Conservation (phyloP, 2,797 vertebrate genomes). For the Notolepis coatsorum region DNA sequence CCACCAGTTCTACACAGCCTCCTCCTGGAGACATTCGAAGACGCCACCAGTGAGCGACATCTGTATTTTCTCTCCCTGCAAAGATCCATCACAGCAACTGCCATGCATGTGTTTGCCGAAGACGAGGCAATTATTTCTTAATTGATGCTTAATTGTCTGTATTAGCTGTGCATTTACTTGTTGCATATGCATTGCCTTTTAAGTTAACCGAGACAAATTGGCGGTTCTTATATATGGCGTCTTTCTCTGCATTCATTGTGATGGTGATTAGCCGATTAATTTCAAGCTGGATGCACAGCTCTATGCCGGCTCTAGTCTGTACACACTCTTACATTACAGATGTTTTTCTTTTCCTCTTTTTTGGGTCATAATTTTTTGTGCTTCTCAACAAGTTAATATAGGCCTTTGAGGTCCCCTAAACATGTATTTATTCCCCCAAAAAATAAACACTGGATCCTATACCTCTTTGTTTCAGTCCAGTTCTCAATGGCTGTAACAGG, state of each 20-base stretch:
- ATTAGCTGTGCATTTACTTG: conserved; percentile 42
- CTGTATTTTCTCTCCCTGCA: conserved; percentile 33
- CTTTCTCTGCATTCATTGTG: conserved; percentile 41
- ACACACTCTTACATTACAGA: neutral
- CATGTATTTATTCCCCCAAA: neutral
- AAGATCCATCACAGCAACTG: conserved; percentile 19
- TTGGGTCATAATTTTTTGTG: too few species aligned
- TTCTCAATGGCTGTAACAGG: too few species aligned
- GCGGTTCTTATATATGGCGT: conserved; percentile 37
- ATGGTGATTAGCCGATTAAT: conserved; percentile 38
- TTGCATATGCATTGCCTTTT: conserved; percentile 36
- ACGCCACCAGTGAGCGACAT: conserved; percentile 6
- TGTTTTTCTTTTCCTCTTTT: neutral
- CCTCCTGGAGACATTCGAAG: conserved; percentile 40
- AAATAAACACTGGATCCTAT: neutral
- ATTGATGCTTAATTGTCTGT: conserved; percentile 47
- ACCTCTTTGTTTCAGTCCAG: conserved; percentile 9
- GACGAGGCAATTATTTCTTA: conserved; percentile 34
- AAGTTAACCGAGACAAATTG: conserved; percentile 52
- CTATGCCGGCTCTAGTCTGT: neutral
- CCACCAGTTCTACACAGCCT: neutral
- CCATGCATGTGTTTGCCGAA: conserved; percentile 19
- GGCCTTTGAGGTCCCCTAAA: too few species aligned
- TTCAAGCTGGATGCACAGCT: conserved; percentile 13
- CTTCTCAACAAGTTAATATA: too few species aligned